These are phyloP conservation scores for Callitettix versicolor DNA, from an alignment of 1,140 invertebrate species.

Conservation along the genomic window DNA sequence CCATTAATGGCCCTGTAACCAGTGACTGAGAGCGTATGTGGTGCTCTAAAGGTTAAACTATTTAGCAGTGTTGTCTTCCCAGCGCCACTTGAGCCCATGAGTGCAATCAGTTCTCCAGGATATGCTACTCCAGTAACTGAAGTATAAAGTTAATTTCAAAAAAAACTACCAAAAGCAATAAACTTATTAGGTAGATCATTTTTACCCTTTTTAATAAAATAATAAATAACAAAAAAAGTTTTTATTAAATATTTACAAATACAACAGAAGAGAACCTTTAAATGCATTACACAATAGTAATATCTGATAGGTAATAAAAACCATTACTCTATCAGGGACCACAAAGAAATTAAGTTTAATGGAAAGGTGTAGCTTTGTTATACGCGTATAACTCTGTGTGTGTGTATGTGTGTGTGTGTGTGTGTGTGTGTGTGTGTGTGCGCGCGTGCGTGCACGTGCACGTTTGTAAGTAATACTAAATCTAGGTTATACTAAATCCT, in stretches of 20 bases:
- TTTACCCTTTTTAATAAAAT: conserved; percentile 18
- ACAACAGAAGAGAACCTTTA: no score
- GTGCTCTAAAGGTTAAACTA: conserved; percentile 69
- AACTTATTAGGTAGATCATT: not conserved
- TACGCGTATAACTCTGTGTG: no score
- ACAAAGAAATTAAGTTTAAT: no score
- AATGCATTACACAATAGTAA: no score
- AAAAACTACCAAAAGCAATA: not conserved
- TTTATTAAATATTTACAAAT: not conserved
- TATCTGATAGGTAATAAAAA: no score
- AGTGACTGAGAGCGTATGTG: conserved; percentile 51
- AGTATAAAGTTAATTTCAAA: not conserved
- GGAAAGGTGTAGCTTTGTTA: no score
- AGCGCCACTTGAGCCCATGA: conserved; percentile 90
- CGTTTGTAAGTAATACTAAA: no score
- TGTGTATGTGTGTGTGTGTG: no score
- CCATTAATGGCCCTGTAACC: conserved; percentile 64
- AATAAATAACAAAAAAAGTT: conserved; percentile 23
- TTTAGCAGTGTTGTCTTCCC: conserved; percentile 94
- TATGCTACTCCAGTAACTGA: conserved; percentile 74
- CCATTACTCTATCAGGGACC: no score
- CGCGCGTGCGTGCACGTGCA: no score
- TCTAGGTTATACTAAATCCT: no score
- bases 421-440: no score
- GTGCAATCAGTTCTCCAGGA: conserved; percentile 80